A percentile compares a stretch with the other conserved stretches of the same genome.
Evolutionary conservation across 2,888 invertebrate genomes (phyloP).

Genomic region (Caenorhabditis parvicauda): DNA sequence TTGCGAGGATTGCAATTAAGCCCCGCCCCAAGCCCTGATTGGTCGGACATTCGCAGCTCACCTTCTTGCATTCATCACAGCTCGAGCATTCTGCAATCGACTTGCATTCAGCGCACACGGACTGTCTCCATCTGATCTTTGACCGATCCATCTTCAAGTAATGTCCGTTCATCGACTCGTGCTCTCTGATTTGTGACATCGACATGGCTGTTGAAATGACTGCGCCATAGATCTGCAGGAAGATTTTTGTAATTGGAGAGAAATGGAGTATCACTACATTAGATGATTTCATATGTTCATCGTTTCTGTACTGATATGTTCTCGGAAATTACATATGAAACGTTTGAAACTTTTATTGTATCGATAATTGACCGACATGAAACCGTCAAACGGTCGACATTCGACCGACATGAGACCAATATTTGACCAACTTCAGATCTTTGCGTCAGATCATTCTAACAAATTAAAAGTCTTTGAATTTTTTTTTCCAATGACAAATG

Average conservation of each 20-base stretch:
- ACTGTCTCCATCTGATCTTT: conserved; percentile 39
- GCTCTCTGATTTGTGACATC: conserved; percentile 37
- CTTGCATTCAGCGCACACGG: conserved; percentile 47
- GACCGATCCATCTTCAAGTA: conserved; percentile 42
- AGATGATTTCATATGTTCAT: too few relatives aligned
- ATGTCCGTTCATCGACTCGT: conserved; percentile 46
- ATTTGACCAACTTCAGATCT: too few relatives aligned
- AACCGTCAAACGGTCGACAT: too few relatives aligned
- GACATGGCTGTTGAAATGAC: conserved; percentile 56
- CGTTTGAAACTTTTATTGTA: too few relatives aligned
- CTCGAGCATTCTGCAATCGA: conserved; percentile 39
- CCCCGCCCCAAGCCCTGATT: neutral
- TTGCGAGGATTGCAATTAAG: too few relatives aligned
- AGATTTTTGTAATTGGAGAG: neutral
- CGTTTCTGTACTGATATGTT: too few relatives aligned
- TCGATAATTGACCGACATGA: too few relatives aligned
- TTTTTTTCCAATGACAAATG: too few relatives aligned
- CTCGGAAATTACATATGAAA: too few relatives aligned
- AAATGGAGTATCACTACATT: neutral
- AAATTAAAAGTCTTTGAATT: too few relatives aligned
- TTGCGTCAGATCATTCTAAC: neutral
- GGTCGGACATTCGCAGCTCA: neutral
- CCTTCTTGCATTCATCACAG: conserved; percentile 53
- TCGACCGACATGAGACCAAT: too few relatives aligned
- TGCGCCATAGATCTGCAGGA: conserved; percentile 46